Evolutionary conservation across 2,797 vertebrate species (phyloP).

Genomic region (Syncerus caffer): DNA sequence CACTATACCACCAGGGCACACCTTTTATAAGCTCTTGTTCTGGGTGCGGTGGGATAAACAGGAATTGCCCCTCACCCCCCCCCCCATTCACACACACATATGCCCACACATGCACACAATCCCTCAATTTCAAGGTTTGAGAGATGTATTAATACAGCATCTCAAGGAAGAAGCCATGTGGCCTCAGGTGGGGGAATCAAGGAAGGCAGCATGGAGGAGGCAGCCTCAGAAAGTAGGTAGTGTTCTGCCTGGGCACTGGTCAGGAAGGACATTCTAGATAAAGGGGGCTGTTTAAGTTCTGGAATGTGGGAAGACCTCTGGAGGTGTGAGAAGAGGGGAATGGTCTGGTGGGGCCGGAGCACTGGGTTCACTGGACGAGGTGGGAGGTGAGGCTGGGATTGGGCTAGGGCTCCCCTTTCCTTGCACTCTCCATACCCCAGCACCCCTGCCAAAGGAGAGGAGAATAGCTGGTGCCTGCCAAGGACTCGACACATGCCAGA

Average conservation of each 20-base stretch:
- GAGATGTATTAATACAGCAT: background rate
- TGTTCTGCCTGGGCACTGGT: background rate
- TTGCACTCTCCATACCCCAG: background rate
- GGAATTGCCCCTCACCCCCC: background rate
- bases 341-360: background rate
- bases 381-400: background rate
- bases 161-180: background rate
- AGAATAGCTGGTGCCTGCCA: background rate
- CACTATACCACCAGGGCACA: background rate
- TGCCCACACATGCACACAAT: background rate
- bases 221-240: background rate
- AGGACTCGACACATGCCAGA: background rate
- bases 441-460: background rate
- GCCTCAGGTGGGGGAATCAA: background rate
- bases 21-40: background rate
- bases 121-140: background rate
- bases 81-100: too few species aligned
- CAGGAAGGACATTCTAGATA: background rate
- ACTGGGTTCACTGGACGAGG: background rate
- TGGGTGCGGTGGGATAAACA: background rate
- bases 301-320: background rate
- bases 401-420: background rate
- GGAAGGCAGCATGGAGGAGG: background rate
- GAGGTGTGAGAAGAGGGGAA: background rate
- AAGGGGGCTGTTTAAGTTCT: background rate